phyloP scores from a whole-genome alignment of 2,113 vertebrate genomes.

The Vanacampus margaritifer region DNA sequence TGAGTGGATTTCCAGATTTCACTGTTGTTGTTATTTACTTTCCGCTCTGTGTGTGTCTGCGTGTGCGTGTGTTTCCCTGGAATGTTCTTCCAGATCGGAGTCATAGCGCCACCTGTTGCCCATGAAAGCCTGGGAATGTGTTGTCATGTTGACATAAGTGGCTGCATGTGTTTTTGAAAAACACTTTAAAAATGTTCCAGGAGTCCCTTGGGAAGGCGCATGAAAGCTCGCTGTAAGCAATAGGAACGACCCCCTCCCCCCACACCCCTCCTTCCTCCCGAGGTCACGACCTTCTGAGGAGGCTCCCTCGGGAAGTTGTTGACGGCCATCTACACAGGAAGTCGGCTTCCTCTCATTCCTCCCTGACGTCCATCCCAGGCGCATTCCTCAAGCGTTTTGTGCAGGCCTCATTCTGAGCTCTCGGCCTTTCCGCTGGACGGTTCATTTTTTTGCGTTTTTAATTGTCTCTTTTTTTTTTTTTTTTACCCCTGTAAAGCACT shows the following conservation, averaged over 20 bases:
- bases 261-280: neutral
- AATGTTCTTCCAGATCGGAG: neutral
- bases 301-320: slow-evolving; percentile 3
- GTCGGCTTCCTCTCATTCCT: neutral
- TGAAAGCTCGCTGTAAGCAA: neutral
- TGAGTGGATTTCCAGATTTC: no score
- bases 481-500: no score
- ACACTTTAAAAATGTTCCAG: neutral
- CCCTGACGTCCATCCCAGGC: neutral
- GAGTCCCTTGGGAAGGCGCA: neutral
- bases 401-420: neutral
- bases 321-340: slow-evolving; percentile 2
- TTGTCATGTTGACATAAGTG: neutral
- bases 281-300: neutral
- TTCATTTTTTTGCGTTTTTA: no score
- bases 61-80: no score
- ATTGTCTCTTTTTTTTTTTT: no score
- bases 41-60: no score
- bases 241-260: neutral
- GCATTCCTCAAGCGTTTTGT: neutral
- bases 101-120: neutral
- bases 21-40: no score
- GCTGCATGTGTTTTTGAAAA: neutral
- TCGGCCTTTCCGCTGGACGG: no score
- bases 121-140: neutral